Evolutionary conservation across 2,797 vertebrate genomes (phyloP), one percentile per base, ranked within the genome.

Genomic region (Ctenochaetus hawaiiensis): DNA sequence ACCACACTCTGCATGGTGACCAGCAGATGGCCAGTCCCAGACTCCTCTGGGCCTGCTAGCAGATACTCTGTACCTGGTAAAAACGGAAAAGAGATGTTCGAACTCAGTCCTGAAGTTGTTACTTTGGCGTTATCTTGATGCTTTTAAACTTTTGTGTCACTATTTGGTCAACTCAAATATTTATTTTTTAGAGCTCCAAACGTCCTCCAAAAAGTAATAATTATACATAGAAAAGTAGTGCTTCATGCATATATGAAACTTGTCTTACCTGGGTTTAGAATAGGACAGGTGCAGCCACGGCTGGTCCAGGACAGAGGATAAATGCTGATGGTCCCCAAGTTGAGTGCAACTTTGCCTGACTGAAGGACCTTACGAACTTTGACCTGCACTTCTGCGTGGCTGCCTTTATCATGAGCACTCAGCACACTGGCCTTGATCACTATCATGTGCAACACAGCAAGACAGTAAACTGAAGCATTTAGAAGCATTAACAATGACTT

Each of bases 281-380:
- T 93, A 5, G 97, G 97, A 82, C 97, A 98, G 64, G 97, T 97
- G 81, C 97, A 98, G 39, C 97, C 97, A 0, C 95, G 96, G 81
- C 96, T 96, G 77, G 96, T 98, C 97, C 97, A 98, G 71, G 97
- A 96, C 83, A 97, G 91, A 6, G 97, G 97, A 81, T 95, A 98
- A 68, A 98, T 92, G 57, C 91, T 97, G 87, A 95, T 89, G 67
- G 95, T 96, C 59, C 93, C 96, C 61, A 92, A 85, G 23, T 86
- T 74, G 41, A 97, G 95, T 5, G 92, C 80, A 72, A 94, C 92
- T 77, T 90, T 92, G 37, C 95, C 92, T 0, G 95, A 95, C 60
- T 93, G 96, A 48, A 98, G 89, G 61, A 97, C 93, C 78, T 98
- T 97, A 57, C 93, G 94, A 43, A 98, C 95, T 88, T 97, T 97